These are phyloP conservation scores for Buathra laborator DNA, from an alignment of 2,888 invertebrate genomes.

Conservation along the genomic window DNA sequence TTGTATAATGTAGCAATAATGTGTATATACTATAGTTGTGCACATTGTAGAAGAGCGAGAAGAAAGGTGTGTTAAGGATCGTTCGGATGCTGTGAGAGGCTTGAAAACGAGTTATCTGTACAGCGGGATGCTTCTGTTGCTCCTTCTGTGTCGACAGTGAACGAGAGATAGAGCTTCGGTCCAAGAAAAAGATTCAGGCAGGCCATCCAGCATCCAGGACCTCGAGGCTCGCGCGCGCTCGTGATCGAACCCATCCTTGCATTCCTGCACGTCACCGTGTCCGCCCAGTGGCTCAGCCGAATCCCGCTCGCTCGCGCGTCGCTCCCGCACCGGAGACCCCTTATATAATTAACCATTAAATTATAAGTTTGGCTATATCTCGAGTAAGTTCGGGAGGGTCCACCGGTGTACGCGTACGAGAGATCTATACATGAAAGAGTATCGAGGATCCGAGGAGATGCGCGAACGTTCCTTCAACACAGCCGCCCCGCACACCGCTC, in stretches of 20 bases:
- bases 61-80: slow-evolving; percentile 58
- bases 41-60: slow-evolving; percentile 34
- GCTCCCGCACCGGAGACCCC: slow-evolving; percentile 76
- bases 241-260: slow-evolving; percentile 69
- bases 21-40: slow-evolving; percentile 30
- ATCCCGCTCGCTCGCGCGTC: slow-evolving; percentile 75
- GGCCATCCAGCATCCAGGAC: slow-evolving; percentile 43
- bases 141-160: slow-evolving; percentile 56
- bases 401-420: slow-evolving; percentile 9
- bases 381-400: slow-evolving; percentile 73
- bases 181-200: slow-evolving; percentile 51
- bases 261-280: slow-evolving; percentile 84
- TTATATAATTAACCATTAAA: slow-evolving; percentile 85
- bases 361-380: slow-evolving; percentile 84
- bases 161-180: slow-evolving; percentile 41
- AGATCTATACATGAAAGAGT: slow-evolving; percentile 33
- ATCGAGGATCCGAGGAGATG: slow-evolving; percentile 43
- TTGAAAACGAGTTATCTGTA: slow-evolving; percentile 64
- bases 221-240: slow-evolving; percentile 30
- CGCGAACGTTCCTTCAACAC: slow-evolving; percentile 48
- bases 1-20: slow-evolving; percentile 28
- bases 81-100: slow-evolving; percentile 46
- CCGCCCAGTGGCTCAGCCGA: slow-evolving; percentile 85
- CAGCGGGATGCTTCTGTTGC: slow-evolving; percentile 56
- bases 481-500: slow-evolving; percentile 31